These are phyloP conservation scores for Parambassis ranga DNA, from an alignment of 2,797 vertebrate species.

Conservation along the genomic window DNA sequence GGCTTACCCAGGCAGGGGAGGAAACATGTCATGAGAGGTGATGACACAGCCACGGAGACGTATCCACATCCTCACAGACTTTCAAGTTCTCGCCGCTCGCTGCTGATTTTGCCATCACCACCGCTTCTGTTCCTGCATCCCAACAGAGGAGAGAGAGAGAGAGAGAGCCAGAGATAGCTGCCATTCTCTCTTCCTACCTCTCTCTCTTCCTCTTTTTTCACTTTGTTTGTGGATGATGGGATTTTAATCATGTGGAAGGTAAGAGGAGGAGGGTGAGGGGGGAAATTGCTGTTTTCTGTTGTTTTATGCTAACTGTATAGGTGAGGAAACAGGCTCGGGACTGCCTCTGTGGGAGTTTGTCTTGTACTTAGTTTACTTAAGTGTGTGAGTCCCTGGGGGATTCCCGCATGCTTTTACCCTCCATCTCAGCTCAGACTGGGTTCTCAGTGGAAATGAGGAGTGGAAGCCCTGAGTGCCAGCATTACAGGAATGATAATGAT, in stretches of 20 bases:
- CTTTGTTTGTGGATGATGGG: slow-evolving; percentile 91
- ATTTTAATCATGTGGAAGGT: slow-evolving; percentile 99
- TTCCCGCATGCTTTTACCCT: slow-evolving; percentile 40
- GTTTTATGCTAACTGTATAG: background rate
- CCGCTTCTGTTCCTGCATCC: slow-evolving; percentile 23
- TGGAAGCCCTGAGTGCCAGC: slow-evolving; percentile 38
- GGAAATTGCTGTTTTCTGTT: background rate
- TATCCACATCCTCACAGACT: slow-evolving; percentile 57
- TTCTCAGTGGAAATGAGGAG: slow-evolving; percentile 45
- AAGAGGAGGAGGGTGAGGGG: slow-evolving; percentile 63
- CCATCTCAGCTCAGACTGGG: slow-evolving; percentile 6
- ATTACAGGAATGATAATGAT: slow-evolving; percentile 72
- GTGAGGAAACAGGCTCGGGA: background rate
- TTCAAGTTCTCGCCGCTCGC: slow-evolving; percentile 44
- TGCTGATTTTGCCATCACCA: background rate
- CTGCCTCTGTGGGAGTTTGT: slow-evolving; percentile 11
- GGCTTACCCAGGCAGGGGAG: slow-evolving; percentile 71
- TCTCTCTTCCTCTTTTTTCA: slow-evolving; percentile 64
- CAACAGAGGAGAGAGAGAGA: slow-evolving; percentile 57
- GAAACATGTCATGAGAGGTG: slow-evolving; percentile 76
- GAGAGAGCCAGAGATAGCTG: slow-evolving; percentile 61
- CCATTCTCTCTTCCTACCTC: slow-evolving; percentile 17
- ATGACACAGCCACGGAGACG: slow-evolving; percentile 76
- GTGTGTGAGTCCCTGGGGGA: slow-evolving; percentile 21
- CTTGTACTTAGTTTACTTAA: slow-evolving; percentile 50